A percentile compares a stretch with the other conserved stretches of the same genome.
Conservation (phyloP, 2,888 invertebrate genomes). For the Arctia plantaginis region DNA sequence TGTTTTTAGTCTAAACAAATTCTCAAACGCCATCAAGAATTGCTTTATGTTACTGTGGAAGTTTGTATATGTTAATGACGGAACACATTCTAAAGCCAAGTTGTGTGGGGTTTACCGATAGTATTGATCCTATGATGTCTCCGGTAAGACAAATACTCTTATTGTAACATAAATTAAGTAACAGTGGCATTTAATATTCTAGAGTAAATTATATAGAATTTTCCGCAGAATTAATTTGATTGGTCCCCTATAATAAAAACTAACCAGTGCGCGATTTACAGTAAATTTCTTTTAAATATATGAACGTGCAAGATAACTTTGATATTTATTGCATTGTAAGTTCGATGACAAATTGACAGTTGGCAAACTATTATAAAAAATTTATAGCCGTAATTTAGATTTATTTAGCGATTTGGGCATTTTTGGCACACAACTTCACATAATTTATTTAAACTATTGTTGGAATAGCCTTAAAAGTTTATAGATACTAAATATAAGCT, state of each 20-base stretch:
- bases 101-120: background rate
- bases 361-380: too few species aligned
- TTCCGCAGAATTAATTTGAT: background rate
- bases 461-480: background rate
- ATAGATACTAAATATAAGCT: background rate
- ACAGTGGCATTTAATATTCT: background rate
- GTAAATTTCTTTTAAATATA: background rate
- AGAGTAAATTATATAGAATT: background rate
- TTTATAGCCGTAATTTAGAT: background rate
- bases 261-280: background rate
- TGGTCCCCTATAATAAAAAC: background rate
- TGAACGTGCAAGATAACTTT: background rate
- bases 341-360: background rate
- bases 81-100: background rate
- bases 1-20: conserved; percentile 1
- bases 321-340: background rate
- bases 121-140: background rate
- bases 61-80: conserved; percentile 4
- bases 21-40: background rate
- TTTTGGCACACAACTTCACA: background rate
- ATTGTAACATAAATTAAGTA: background rate
- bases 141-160: background rate
- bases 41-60: background rate
- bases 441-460: background rate
- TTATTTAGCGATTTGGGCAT: background rate